Conservation (phyloP, 2,888 invertebrate species). For the Cheilosia soror region DNA sequence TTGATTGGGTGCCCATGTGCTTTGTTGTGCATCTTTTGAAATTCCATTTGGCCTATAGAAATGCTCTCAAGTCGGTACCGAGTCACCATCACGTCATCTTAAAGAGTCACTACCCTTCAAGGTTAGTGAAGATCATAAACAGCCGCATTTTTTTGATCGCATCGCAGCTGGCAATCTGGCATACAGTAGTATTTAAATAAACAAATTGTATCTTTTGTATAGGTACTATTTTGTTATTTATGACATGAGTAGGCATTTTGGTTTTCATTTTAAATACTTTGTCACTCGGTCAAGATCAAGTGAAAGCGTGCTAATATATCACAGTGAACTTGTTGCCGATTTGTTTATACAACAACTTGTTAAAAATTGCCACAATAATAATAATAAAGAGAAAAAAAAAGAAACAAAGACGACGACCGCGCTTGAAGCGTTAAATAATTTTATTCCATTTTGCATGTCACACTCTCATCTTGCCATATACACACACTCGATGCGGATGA, state of each 20-base stretch:
- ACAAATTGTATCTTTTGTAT: slow-evolving; percentile 29
- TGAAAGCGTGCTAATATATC: slow-evolving; percentile 54
- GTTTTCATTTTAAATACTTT: slow-evolving; percentile 26
- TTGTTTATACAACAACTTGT: slow-evolving; percentile 38
- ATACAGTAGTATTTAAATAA: slow-evolving; percentile 5
- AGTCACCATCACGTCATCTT: slow-evolving; percentile 32
- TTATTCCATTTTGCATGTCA: slow-evolving; percentile 39
- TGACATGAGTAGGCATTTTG: slow-evolving; percentile 9
- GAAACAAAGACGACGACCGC: background rate
- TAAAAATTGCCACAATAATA: slow-evolving; percentile 21
- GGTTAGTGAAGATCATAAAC: slow-evolving; percentile 59
- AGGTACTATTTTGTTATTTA: slow-evolving; percentile 5
- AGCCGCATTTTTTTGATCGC: slow-evolving; percentile 20
- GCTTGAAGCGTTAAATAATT: slow-evolving; percentile 56
- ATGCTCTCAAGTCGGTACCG: slow-evolving; percentile 1
- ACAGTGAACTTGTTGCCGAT: slow-evolving; percentile 46
- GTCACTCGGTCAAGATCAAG: slow-evolving; percentile 72
- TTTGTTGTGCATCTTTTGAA: slow-evolving; percentile 48
- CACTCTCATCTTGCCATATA: slow-evolving; percentile 29
- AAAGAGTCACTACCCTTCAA: slow-evolving; percentile 64
- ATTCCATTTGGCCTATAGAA: slow-evolving; percentile 29
- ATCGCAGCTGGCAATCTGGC: background rate
- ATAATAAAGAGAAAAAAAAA: slow-evolving; percentile 1
- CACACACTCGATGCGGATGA: slow-evolving; percentile 14
- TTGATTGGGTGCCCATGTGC: slow-evolving; percentile 44